Evolutionary conservation across 2,797 vertebrate species (phyloP).

Genomic region (Otus scops): DNA sequence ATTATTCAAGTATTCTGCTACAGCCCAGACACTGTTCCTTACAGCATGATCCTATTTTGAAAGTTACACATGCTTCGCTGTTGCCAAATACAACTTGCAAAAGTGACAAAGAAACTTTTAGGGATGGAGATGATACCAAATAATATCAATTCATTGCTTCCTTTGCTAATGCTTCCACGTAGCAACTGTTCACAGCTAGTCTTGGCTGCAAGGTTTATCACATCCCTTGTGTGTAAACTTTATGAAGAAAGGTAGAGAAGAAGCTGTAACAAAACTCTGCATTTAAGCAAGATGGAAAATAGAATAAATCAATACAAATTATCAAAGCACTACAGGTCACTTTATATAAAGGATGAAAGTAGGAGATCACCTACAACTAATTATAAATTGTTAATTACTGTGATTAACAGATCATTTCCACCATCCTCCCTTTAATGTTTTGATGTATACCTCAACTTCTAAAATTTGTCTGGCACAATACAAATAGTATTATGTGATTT

Average conservation of each 20-base stretch:
- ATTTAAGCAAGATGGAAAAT: not conserved
- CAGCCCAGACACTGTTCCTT: not conserved
- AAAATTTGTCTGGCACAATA: not conserved
- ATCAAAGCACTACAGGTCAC: not conserved
- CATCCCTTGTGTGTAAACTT: not conserved
- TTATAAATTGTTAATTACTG: not conserved
- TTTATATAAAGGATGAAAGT: not conserved
- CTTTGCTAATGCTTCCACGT: not conserved
- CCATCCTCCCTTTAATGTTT: not conserved
- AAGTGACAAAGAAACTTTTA: not conserved
- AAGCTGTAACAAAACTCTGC: not conserved
- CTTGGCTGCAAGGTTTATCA: not conserved
- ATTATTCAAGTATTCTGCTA: not conserved
- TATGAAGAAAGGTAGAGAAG: not conserved
- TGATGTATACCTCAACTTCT: not conserved
- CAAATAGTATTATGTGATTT: not conserved
- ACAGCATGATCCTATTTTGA: not conserved
- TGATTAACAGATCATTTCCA: not conserved
- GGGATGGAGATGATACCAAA: not conserved
- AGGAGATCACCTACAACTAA: not conserved
- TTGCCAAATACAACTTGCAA: not conserved
- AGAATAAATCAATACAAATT: not conserved
- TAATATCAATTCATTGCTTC: not conserved
- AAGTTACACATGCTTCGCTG: not conserved
- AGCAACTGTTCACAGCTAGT: not conserved